phyloP scores from a whole-genome alignment of 2,888 invertebrate species.

The Tryphoninae sp. region DNA sequence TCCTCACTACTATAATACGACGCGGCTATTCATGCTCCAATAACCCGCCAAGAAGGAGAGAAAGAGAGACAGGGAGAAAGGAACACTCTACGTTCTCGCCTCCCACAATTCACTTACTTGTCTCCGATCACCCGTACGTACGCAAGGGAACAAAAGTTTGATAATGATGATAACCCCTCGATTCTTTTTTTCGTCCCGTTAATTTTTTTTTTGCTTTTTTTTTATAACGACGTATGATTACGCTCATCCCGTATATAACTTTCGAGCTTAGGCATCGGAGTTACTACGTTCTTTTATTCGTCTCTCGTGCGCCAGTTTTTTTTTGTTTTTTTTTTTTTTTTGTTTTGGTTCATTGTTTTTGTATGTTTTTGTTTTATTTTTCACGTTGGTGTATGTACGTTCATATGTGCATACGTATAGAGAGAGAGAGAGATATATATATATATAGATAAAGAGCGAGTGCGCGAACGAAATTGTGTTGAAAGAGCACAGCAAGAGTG shows the following conservation, averaged over 20 bases:
- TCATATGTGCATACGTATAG: background rate
- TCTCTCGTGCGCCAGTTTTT: background rate
- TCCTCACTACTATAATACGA: constrained; percentile 13
- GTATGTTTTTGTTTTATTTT: background rate
- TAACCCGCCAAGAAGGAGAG: constrained; percentile 25
- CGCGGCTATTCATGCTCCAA: constrained; percentile 38
- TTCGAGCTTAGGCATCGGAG: constrained; percentile 1
- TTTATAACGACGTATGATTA: constrained; percentile 32
- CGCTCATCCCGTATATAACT: constrained; percentile 2
- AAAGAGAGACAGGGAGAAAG: background rate
- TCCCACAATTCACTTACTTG: constrained; percentile 39
- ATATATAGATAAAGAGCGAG: background rate
- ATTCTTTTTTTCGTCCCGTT: too few species aligned
- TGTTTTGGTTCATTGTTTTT: background rate
- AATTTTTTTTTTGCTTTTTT: constrained; percentile 4
- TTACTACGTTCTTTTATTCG: background rate
- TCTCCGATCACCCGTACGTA: constrained; percentile 6
- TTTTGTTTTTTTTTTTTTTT: background rate
- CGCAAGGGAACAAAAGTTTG: constrained; percentile 20
- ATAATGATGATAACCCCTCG: constrained; percentile 47
- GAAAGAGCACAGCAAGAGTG: constrained; percentile 33
- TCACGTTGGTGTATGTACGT: background rate
- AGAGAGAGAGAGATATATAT: background rate
- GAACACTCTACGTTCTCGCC: background rate
- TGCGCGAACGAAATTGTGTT: constrained; percentile 18